Conservation (phyloP, 2,888 invertebrate species). For the Melikaiella ostensackeni region DNA sequence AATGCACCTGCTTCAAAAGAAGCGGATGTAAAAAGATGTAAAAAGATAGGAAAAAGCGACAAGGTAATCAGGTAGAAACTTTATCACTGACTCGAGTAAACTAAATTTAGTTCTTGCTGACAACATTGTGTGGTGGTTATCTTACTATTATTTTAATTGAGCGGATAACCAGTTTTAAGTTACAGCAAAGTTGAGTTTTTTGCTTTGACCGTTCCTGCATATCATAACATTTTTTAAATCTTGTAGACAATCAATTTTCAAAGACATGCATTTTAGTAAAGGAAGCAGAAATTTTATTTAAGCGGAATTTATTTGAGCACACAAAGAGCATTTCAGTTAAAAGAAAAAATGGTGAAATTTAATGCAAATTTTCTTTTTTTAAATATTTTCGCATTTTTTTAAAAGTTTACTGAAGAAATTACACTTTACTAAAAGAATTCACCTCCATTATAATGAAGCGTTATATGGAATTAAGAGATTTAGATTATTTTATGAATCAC, state of each 20-base stretch:
- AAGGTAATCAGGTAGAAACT: constrained; percentile 35
- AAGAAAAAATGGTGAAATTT: too few species aligned
- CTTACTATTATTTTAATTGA: constrained; percentile 21
- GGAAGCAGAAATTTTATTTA: neutral
- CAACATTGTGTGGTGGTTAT: neutral
- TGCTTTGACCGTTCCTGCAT: neutral
- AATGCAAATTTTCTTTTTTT: too few species aligned
- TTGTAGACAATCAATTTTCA: neutral
- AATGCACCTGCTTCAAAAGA: constrained; percentile 9
- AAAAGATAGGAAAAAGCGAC: constrained; percentile 3
- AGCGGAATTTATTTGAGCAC: neutral
- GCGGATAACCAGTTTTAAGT: constrained; percentile 1
- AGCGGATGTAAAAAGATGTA: neutral
- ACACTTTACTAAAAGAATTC: too few species aligned
- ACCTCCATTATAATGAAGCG: too few species aligned
- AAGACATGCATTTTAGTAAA: neutral
- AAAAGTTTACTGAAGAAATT: too few species aligned
- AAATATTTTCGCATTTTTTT: too few species aligned
- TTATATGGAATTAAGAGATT: too few species aligned
- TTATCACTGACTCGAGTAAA: constrained; percentile 18
- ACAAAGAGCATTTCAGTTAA: neutral
- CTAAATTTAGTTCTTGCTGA: constrained; percentile 18
- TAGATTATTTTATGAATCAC: too few species aligned
- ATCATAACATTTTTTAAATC: neutral
- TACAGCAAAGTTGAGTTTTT: neutral